phyloP scores from a whole-genome alignment of 2,113 vertebrate species.

The Baryphthengus martii region DNA sequence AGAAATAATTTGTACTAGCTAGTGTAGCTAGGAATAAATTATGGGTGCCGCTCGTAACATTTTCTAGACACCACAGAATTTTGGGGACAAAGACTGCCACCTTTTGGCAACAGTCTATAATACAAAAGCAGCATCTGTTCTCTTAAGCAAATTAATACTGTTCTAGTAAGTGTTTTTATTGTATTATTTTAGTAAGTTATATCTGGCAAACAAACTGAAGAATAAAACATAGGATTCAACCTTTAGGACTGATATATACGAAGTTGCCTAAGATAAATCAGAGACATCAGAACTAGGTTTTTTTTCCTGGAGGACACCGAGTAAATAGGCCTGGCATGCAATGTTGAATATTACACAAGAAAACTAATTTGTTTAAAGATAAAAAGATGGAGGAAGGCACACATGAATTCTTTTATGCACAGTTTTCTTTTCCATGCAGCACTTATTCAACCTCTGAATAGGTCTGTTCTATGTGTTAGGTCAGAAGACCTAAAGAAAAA shows the following conservation, averaged over 20 bases:
- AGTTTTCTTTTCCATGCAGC: not conserved
- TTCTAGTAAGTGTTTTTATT: not conserved
- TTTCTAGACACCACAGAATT: not conserved
- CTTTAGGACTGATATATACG: not conserved
- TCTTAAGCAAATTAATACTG: not conserved
- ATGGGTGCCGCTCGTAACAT: not conserved
- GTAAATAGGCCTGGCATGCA: not conserved
- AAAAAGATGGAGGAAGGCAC: not conserved
- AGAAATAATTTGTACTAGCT: not conserved
- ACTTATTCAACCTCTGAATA: not conserved
- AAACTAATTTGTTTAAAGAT: not conserved
- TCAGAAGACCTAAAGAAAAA: not conserved
- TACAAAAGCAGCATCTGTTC: not conserved
- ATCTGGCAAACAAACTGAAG: not conserved
- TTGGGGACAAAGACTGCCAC: slow-evolving; percentile 40
- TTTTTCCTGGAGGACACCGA: not conserved
- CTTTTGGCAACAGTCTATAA: slow-evolving; percentile 20
- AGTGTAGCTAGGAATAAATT: not conserved
- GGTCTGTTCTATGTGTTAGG: not conserved
- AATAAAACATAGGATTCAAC: not conserved
- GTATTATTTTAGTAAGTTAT: not conserved
- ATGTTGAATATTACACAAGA: not conserved
- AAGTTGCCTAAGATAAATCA: not conserved
- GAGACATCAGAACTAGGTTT: fast-evolving
- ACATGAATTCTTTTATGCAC: not conserved